Percentiles rank a stretch among this genome's conserved stretches.
These are phyloP conservation scores for Rousettus madagascariensis DNA, from an alignment of 2,797 vertebrate species.

Conservation along the genomic window DNA sequence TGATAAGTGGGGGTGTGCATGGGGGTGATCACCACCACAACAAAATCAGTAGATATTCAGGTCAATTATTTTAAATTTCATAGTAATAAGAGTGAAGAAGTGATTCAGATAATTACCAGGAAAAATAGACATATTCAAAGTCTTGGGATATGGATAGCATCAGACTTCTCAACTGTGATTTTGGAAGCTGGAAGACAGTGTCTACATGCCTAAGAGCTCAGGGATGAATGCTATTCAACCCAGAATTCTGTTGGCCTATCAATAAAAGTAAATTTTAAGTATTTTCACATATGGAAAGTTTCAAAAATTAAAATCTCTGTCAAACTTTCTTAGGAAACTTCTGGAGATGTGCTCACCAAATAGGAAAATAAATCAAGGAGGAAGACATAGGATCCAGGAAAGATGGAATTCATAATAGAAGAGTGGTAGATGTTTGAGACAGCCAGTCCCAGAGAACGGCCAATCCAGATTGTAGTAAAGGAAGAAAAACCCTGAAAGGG, in stretches of 20 bases:
- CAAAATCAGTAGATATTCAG: neutral
- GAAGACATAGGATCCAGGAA: neutral
- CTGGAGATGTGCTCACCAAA: neutral
- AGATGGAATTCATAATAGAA: neutral
- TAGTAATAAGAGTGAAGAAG: neutral
- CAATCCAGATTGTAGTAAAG: neutral
- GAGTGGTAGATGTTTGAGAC: neutral
- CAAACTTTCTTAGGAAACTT: neutral
- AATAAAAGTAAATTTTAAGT: neutral
- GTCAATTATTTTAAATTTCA: conserved; percentile 9
- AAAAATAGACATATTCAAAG: neutral
- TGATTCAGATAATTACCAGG: neutral
- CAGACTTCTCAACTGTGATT: neutral
- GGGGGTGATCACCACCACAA: neutral
- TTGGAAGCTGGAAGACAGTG: neutral
- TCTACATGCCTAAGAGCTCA: neutral
- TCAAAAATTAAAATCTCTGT: neutral
- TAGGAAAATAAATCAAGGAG: neutral
- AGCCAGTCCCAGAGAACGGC: neutral
- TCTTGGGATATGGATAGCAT: neutral
- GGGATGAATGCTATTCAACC: neutral
- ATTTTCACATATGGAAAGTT: neutral
- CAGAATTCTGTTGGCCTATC: neutral
- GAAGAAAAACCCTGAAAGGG: neutral
- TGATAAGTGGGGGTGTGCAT: neutral